Base-by-base conservation (phyloP, 1,140 invertebrate species). In the Marisa cornuarietis region DNA sequence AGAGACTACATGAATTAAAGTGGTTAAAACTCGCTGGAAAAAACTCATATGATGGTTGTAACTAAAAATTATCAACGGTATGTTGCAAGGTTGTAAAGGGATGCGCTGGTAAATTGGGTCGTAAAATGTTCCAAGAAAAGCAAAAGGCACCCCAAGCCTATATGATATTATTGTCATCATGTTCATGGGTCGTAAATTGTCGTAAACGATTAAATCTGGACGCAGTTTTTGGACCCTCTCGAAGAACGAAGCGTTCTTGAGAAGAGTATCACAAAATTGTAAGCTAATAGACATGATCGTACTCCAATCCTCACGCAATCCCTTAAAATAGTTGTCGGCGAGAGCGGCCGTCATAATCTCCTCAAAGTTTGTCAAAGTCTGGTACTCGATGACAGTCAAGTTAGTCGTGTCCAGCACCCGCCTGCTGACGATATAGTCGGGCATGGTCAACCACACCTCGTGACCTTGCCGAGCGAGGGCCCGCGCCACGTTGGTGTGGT, bases 81-180 rank as follows among this genome's bases (percentile, higher is more conserved):
- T n/a, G 8, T 49, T 31, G 4, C 78, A 52, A 9, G 76, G 52
- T 13, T 26, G 62, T 73, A 71, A 81, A 20, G 83, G 81, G 0
- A 74, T 72, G 20, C 71, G 61, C 13, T 51, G 26, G 5, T 24
- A 10, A 18, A 42, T 61, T 14, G 26, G 42, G 18, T 83, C 71
- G 52, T 72, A 74, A 0, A 26, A 7, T 52, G 75, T n/a, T 6
- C 80, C 81, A 20, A 79, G 14, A 22, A 78, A 52, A 2, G 71
- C 69, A 42, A 78, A 82, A 11, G 83, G 80, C 11, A 83, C 75
- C 11, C 63, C 66, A 26, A 82, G 52, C 52, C 61, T 78, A 63
- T 83, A 81, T 18, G 83, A 71, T 1, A 82, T 69, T 20, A 79
- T 68, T 9, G 69, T 52, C 14, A 80, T 69, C 24, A 58, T 79